Evolutionary conservation across 2,797 vertebrate species (phyloP).

Genomic region (Perodicticus potto): DNA sequence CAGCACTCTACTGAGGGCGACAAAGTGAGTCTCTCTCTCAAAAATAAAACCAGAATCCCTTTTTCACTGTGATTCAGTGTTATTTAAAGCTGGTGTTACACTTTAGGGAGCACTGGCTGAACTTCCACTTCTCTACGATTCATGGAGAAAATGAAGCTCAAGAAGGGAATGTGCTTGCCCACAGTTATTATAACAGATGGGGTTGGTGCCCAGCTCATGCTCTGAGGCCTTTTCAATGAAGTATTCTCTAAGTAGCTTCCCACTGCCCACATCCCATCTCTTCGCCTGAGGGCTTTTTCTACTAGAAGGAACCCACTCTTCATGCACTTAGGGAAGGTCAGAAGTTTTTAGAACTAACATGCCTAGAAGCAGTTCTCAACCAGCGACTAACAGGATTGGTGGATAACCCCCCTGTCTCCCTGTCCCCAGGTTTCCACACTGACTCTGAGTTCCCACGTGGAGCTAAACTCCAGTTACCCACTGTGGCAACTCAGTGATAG

Average conservation of each 20-base stretch:
- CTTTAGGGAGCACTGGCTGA: neutral
- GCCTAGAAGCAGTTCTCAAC: neutral
- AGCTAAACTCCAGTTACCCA: neutral
- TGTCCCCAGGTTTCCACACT: rapidly evolving
- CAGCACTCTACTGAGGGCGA: too few species aligned
- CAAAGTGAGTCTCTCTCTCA: too few species aligned
- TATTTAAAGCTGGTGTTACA: neutral
- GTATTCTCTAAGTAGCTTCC: neutral
- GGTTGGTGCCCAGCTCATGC: neutral
- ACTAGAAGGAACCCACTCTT: neutral
- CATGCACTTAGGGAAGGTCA: neutral
- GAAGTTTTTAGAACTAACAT: neutral
- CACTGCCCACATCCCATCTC: rapidly evolving
- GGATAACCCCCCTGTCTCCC: neutral
- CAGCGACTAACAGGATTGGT: rapidly evolving
- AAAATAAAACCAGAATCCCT: neutral
- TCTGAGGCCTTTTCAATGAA: rapidly evolving
- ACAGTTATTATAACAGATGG: neutral
- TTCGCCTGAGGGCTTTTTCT: neutral
- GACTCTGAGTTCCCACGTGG: too few species aligned
- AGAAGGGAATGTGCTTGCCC: neutral
- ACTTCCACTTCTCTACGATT: neutral
- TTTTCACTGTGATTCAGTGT: neutral
- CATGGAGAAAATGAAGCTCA: neutral
- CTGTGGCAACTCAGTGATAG: too few species aligned